phyloP scores from a whole-genome alignment of 2,888 invertebrate genomes.

The Euplagia quadripunctaria region DNA sequence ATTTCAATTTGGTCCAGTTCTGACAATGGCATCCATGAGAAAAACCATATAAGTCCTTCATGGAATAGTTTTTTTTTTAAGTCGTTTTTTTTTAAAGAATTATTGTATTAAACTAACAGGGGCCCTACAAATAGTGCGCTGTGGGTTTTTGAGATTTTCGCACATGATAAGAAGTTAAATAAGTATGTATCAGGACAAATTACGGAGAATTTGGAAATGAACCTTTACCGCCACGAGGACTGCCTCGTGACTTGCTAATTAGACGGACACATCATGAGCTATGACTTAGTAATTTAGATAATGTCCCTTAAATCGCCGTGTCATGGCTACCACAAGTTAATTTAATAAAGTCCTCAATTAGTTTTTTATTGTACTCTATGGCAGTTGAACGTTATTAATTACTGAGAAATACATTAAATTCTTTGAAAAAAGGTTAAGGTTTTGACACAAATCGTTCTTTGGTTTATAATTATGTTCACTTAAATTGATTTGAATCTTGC shows the following conservation, averaged over 20 bases:
- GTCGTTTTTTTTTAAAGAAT: no score
- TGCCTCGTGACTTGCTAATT: conserved; percentile 4
- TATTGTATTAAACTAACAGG: no score
- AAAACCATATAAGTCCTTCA: no score
- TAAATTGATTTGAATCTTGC: neutral
- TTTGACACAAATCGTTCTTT: conserved; percentile 1
- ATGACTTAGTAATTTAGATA: neutral
- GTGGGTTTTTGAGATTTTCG: no score
- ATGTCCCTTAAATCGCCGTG: conserved; percentile 1
- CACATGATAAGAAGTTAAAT: no score
- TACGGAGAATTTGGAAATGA: no score
- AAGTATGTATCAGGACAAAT: no score
- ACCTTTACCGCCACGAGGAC: no score
- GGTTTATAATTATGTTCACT: conserved; percentile 4
- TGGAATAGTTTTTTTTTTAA: no score
- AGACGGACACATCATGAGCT: neutral
- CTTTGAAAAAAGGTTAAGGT: conserved; percentile 23
- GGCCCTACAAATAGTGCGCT: no score
- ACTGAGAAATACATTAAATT: conserved; percentile 24
- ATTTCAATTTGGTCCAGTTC: no score
- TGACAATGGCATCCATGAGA: no score
- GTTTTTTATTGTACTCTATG: conserved; percentile 26
- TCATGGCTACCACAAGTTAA: conserved; percentile 12
- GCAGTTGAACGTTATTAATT: conserved; percentile 21
- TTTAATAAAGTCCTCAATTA: conserved; percentile 31